phyloP scores from a whole-genome alignment of 2,888 invertebrate species.

The Amphimallon solstitiale region DNA sequence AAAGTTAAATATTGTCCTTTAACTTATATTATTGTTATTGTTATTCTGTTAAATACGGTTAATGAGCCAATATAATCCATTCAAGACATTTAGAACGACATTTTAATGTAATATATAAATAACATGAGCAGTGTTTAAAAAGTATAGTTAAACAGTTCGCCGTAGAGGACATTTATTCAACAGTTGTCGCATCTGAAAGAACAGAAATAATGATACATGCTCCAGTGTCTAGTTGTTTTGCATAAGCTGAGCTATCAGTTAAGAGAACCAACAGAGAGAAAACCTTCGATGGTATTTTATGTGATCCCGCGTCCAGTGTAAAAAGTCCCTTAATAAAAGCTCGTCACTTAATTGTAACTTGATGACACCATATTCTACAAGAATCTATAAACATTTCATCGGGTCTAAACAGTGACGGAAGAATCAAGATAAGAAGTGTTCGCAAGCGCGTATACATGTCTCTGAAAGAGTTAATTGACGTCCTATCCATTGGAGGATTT shows the following conservation, averaged over 20 bases:
- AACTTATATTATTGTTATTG: too few relatives aligned
- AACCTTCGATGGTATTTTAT: constrained; percentile 14
- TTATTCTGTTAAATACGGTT: too few relatives aligned
- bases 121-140: neutral
- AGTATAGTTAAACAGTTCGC: neutral
- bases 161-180: constrained; percentile 8
- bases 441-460: constrained; percentile 64
- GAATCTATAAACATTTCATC: constrained; percentile 63
- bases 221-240: constrained; percentile 20
- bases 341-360: constrained; percentile 56
- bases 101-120: neutral
- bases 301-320: constrained; percentile 10
- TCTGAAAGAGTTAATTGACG: constrained; percentile 63
- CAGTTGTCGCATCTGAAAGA: constrained; percentile 21
- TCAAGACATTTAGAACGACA: too few relatives aligned
- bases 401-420: constrained; percentile 59
- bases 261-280: neutral
- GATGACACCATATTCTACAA: constrained; percentile 60
- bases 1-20: too few relatives aligned
- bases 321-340: constrained; percentile 43
- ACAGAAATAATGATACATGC: constrained; percentile 27
- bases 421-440: constrained; percentile 63
- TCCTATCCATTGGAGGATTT: constrained; percentile 64
- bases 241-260: constrained; percentile 21
- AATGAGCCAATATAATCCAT: too few relatives aligned